Evolutionary conservation across 1,140 invertebrate species (phyloP), one percentile per base, ranked within the genome.

Genomic region (Lordiphosa clarofinis): DNA sequence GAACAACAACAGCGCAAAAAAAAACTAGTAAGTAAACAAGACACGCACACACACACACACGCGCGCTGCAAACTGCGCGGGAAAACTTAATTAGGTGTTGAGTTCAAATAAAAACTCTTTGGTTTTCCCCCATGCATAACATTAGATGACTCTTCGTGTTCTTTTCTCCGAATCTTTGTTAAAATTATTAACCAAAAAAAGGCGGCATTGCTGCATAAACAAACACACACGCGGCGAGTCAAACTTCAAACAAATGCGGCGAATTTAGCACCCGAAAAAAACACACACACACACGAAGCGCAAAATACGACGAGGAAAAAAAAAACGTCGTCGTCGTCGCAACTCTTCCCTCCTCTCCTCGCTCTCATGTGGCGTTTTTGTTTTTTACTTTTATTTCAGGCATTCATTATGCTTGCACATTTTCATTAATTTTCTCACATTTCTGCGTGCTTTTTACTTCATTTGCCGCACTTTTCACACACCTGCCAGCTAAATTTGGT

Each of bases 121-220:
- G 24, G 43, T 31, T 46, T 31, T 46, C 8, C 11, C 31, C 8
- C 8, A 12, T 44, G 6, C 24, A 7, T 13, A 10, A 28, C 1
- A 11, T 28, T 19, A 11, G 1, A 7, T 2, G 28, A 8, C 28
- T n/a, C 4, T 6, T 7, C 4, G 4, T 28, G 10, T 15, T 15
- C 15, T 1, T 4, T 13, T 31, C 4, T 39, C n/a, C 43, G 49
- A 57, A 79, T 75, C 73, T 73, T 55, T 66, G 73, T 73, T 42
- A 63, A 84, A 84, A 70, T 69, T 69, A 73, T 61, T 28, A 66
- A 59, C 60, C 38, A 64, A 84, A 82, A 82, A 84, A 84, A 84
- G 78, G 78, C 78, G 78, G 78, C 78, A 84, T 84, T 73, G 78
- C 78, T 79, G 78, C 78, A 84, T 84, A 84, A 84, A 84, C 78